These are phyloP conservation scores for Dascyllus trimaculatus DNA, from an alignment of 2,113 vertebrate genomes.

Conservation along the genomic window DNA sequence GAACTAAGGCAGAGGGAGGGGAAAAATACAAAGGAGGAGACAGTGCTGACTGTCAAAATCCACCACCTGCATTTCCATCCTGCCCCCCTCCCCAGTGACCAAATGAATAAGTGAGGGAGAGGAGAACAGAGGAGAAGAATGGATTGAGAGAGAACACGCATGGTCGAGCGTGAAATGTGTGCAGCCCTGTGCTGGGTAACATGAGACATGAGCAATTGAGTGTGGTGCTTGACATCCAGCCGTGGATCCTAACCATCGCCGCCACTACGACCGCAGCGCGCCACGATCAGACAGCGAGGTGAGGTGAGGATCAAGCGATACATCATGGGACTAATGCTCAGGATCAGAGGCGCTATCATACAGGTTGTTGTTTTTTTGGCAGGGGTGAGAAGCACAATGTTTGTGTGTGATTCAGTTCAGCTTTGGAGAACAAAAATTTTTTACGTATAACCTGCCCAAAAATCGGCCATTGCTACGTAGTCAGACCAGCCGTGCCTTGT, in stretches of 20 bases:
- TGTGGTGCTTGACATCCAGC: constrained; percentile 15
- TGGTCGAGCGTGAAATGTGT: constrained; percentile 54
- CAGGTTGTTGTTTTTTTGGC: too few relatives aligned
- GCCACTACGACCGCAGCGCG: not conserved
- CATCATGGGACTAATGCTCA: not conserved
- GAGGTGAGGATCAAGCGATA: constrained; percentile 10
- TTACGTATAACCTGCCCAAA: too few relatives aligned
- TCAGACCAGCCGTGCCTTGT: too few relatives aligned
- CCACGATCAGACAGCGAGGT: not conserved
- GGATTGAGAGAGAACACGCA: constrained; percentile 25
- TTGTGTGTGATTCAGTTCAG: too few relatives aligned
- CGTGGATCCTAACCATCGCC: constrained; percentile 5
- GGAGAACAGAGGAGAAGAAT: not conserved
- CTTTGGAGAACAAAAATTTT: too few relatives aligned
- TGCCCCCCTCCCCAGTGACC: not conserved
- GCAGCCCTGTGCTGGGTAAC: constrained; percentile 8
- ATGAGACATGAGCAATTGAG: constrained; percentile 32
- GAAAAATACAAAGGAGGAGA: constrained; percentile 6
- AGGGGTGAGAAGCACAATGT: too few relatives aligned
- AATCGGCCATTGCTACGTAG: too few relatives aligned
- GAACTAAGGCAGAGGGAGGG: not conserved
- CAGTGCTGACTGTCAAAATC: constrained; percentile 17
- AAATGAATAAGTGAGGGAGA: constrained; percentile 19
- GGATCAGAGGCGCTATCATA: not conserved
- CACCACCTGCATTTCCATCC: constrained; percentile 15